These are phyloP conservation scores for Chiloscyllium punctatum DNA, from an alignment of 2,797 vertebrate genomes.

Conservation along the genomic window DNA sequence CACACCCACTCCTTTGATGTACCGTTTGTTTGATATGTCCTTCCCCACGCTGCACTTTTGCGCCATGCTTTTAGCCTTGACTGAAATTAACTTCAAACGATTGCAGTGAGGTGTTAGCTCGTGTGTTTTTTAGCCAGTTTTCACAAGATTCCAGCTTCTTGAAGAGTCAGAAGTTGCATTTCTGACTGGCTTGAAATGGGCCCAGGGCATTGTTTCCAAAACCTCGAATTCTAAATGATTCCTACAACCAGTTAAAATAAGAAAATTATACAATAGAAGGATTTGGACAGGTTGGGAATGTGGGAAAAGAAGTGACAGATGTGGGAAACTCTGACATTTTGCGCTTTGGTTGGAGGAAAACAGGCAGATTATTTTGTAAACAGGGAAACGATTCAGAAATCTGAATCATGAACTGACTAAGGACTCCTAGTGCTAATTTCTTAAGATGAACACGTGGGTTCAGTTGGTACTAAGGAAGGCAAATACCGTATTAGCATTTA, in stretches of 20 bases:
- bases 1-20: not conserved
- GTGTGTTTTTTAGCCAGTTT: not conserved
- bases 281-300: too few species aligned
- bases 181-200: not conserved
- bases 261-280: not conserved
- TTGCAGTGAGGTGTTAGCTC: not conserved
- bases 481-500: too few species aligned
- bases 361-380: too few species aligned
- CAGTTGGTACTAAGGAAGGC: too few species aligned
- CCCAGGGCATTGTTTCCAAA: not conserved
- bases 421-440: too few species aligned
- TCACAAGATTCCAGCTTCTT: not conserved
- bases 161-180: not conserved
- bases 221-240: not conserved
- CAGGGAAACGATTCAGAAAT: too few species aligned
- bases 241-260: not conserved
- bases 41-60: not conserved
- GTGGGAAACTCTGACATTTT: too few species aligned
- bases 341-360: too few species aligned
- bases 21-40: not conserved
- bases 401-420: too few species aligned
- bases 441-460: too few species aligned
- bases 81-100: not conserved
- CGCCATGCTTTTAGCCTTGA: not conserved
- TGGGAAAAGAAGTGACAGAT: too few species aligned